Conservation (phyloP, 2,797 vertebrate genomes). For the Paratrypauchen microcephalus region DNA sequence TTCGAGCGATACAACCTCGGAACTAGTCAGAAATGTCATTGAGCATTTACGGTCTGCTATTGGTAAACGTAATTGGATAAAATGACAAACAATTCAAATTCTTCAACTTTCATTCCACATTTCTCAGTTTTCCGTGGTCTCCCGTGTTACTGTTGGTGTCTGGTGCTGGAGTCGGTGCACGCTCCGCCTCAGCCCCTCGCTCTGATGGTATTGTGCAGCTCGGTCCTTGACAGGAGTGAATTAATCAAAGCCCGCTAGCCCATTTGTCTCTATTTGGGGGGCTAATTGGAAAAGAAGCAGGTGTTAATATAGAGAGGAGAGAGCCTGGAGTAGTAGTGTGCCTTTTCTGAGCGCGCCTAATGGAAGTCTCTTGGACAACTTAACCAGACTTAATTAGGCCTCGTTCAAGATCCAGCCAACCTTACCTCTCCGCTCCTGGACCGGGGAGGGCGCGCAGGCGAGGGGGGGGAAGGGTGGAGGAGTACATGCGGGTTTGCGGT, state of each 20-base stretch:
- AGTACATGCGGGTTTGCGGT: background rate
- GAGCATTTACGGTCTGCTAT: background rate
- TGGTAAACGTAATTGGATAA: background rate
- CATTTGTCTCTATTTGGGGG: slow-evolving; percentile 87
- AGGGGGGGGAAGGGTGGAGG: slow-evolving; percentile 29
- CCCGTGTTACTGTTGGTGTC: background rate
- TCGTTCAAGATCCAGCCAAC: slow-evolving; percentile 67
- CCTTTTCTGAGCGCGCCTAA: slow-evolving; percentile 51
- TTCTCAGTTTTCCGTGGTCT: slow-evolving; percentile 10
- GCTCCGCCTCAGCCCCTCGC: slow-evolving; percentile 41
- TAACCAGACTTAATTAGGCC: slow-evolving; percentile 82
- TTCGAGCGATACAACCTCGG: too few species aligned
- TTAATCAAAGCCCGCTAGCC: slow-evolving; percentile 83
- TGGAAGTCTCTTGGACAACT: slow-evolving; percentile 78
- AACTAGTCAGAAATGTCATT: background rate
- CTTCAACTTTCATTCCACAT: background rate
- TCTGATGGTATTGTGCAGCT: slow-evolving; percentile 69
- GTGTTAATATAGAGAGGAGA: slow-evolving; percentile 84
- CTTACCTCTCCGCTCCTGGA: slow-evolving; percentile 39
- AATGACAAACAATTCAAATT: background rate
- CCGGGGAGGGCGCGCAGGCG: slow-evolving; percentile 31
- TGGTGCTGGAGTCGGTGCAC: slow-evolving; percentile 17
- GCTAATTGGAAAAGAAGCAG: slow-evolving; percentile 88
- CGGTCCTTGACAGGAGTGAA: slow-evolving; percentile 85
- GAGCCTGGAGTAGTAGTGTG: slow-evolving; percentile 43